Base-by-base conservation (phyloP, 2,888 invertebrate genomes). In the Agrochola lota region DNA sequence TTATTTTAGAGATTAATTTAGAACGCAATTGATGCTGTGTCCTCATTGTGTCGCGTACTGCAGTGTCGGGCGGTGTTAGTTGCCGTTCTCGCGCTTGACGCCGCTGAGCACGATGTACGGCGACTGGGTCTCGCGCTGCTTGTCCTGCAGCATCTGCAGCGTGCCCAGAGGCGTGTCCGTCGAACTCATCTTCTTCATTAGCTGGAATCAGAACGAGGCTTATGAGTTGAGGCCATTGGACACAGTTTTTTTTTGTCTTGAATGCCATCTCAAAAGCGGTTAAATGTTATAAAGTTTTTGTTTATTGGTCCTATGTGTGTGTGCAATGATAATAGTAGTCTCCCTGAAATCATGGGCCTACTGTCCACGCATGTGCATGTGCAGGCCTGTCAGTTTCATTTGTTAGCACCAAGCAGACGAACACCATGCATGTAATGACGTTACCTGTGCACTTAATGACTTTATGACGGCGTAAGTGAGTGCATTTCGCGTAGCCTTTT, bases 141-240 rank as follows among this genome's bases (percentile, higher is more conserved):
- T 99, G 83, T 99, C 99, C 94, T 99, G 98, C 89, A 99, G 95
- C 97, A 99, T 98, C 92, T 98, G 98, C 76, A 99, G 97, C 3
- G 99, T 99, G 89, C 99, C 98, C 78, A 99, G 97, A 0, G 99
- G 99, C 0, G 99, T 99, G 95, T 99, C 99, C 23, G 99, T 99
- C 5, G 99, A 99, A 89, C 99, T 99, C 99, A 99, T 99, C 92
- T 99, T 98, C 95, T 99, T 99, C 99, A 99, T 99, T 90, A 99
- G 95, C 98, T 98, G 94, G 64, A 93, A 87, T 72, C 72, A 84
- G 80, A 72, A 64, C 6, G 4, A 8, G n/a, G 15, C 30, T 12
- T 15, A 35, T 71, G 12, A 64, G 15, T 57, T 30, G 15, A 49
- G 2, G 26, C 30, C n/a, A n/a, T 43, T 4, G 30, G n/a, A n/a